Base-by-base conservation (phyloP, 1,140 invertebrate species). In the Drosophila tani region DNA sequence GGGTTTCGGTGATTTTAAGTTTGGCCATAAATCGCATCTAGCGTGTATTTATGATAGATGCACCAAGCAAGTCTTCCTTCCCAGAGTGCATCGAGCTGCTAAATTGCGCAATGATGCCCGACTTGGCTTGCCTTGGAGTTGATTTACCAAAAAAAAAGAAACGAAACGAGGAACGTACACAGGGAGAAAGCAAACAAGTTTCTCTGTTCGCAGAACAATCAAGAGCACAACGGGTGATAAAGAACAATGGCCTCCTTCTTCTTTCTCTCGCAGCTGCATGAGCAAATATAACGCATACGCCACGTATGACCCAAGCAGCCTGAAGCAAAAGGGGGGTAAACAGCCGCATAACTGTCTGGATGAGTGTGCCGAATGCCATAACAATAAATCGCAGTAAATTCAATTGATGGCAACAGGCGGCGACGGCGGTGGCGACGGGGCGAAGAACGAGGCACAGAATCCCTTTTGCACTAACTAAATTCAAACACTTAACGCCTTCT, bases 11-110 rank as follows among this genome's bases (percentile, higher is more conserved):
- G 73, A 64, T 83, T 76, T 60, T 29, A 69, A 84, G 73, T 80
- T 81, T 47, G 55, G 74, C 81, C 53, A 80, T 55, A 85, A 85
- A 78, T 86, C 65, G 79, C 74, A 81, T 63, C 68, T 47, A 57
- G 55, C 57, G 43, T 58, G 59, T 64, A 81, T 81, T 81, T 85
- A 81, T 81, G 78, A 85, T 73, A 41, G 51, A 66, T 78, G 58
- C 65, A 32, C 11, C 24, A 29, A 55, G 3, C 50, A 35, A 3
- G 29, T 53, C 32, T 27, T 41, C 14, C 29, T 29, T 3, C n/a
- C 5, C 8, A 3, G 11, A 62, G 58, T 49, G 69, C 71, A 75
- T 55, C n/a, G 68, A 74, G 69, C 71, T 75, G 71, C 70, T 74
- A 64, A 75, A 75, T 75, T 75, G 71, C 69, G 49, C 71, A 75